Evolutionary conservation across 2,888 invertebrate species (phyloP), one percentile per base, ranked within the genome.

Genomic region (Hypena proboscidalis): DNA sequence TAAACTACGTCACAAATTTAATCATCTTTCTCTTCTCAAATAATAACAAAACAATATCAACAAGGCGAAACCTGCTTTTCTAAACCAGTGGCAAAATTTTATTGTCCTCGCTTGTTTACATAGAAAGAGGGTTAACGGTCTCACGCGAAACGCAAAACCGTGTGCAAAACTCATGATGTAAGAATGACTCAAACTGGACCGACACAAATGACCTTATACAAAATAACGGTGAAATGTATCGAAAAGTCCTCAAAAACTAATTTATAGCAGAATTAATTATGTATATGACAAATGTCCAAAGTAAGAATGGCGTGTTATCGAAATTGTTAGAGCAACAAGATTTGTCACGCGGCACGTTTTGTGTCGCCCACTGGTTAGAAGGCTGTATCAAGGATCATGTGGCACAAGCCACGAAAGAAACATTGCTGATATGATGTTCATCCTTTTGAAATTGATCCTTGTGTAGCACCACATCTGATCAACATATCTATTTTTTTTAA

Each of bases 311-410:
- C 49, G 57, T 61, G 58, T 61, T 59, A 62, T 65, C 68, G 67
- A 77, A 58, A 74, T 74, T 67, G 56, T 64, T 71, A 66, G 66
- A 69, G 71, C 70, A 70, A 72, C 66, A 67, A 67, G 65, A 71
- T 77, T 76, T 77, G 74, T 75, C 70, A 64, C 62, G 63, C 56
- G 59, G 61, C 55, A 56, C 62, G 69, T 71, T 74, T 67, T 64
- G 49, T 57, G 39, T 70, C 77, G 74, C 74, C 78, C 77, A 77
- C 76, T 36, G 37, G 22, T 34, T 3, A 44, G 43, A 45, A 34
- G 47, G 55, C 53, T 34, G 58, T 38, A 45, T 52, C 62, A 65
- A 67, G 63, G 56, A 50, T 59, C 42, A 26, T 11, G 15, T 57
- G 63, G 65, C 14, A 2, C 41, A 65, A 66, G 54, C 9, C 10